Base-by-base conservation (phyloP, 2,113 vertebrate genomes). In the Neogobius melanostomus region DNA sequence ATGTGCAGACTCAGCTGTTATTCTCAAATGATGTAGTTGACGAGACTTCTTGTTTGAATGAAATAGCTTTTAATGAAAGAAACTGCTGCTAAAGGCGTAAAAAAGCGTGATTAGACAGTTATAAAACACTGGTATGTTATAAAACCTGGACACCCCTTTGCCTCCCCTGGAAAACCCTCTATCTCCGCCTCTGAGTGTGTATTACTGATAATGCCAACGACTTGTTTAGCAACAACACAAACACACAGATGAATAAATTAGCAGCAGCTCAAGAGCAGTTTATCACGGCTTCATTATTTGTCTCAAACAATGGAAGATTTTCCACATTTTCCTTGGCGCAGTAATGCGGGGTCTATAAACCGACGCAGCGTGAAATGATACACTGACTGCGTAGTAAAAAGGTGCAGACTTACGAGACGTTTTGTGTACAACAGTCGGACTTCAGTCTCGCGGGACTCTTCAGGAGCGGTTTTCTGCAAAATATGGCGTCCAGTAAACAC, bases 341-440 rank as follows among this genome's bases (percentile, higher is more conserved):
- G 5, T 43, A 61, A 51, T 60, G 36, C 62, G 36, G 4, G 47
- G 43, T 46, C 68, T 50, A 69, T 64, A 69, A 66, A 70, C 73
- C 21, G 45, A 48, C 68, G 75, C 48, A 56, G 44, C 61, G 42
- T 59, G 15, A 46, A 51, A 60, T 60, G 65, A 7, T 7, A 49
- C 1, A 14, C 49, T 50, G 5, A 14, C 49, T 50, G 5, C 10
- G 5, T 14, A 50, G 10, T 50, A 50, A 50, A 50, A 11, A 47
- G 28, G 28, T 36, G 28, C 28, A 36, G 28, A 36, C 28, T 36
- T 36, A 36, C 28, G 28, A 36, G 28, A 36, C 28, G 28, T 2
- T 36, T 36, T 36, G 46, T 47, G 46, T 6, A 50, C 12, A 50
- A 15, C 6, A 5, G 6, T 6, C 5, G 49, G 15, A 51, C 49